Evolutionary conservation across 2,888 invertebrate species (phyloP), one percentile per base, ranked within the genome.

Genomic region (Lepidocyrtoides sp.): DNA sequence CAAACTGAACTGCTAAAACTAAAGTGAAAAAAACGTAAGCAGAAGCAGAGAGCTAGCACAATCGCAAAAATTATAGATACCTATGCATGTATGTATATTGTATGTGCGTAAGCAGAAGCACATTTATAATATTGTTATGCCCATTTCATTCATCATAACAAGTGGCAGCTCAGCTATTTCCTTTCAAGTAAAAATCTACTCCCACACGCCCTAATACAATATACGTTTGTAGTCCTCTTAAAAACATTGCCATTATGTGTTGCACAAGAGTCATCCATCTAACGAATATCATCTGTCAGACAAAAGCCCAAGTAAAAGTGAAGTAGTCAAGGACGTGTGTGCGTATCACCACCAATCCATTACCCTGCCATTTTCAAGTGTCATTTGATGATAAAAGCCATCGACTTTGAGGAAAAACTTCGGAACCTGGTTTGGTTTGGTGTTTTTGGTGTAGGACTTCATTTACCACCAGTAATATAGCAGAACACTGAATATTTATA

Each of bases 291-390:
- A 75, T 60, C 26, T 81, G 89, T 83, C 83, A 89, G 23, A 57
- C 26, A 66, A 69, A 17, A 84, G 48, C 32, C 66, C 77, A 51
- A 77, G 20, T 51, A 51, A 51, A 51, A 29, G 51, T 36, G 57
- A 54, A 81, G 81, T 60, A 81, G 81, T 81, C 41, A 85, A 75
- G 85, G 72, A 36, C 85, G 36, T 72, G 20, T 69, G 29, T 72
- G 20, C 51, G 81, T 48, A 36, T 26, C 81, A 79, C 60, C 54
- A n/a, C 79, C 81, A 84, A 91, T 85, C 85, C 90, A 91, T 91
- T 91, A 91, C 77, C 79, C 17, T 72, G 83, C 66, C 51, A 84
- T 84, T 77, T 66, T 89, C 85, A 63, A 77, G 82, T 77, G 66
- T 66, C 77, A 79, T 77, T 79, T 26, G 79, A 79, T 91, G 79